Evolutionary conservation across 2,888 invertebrate species (phyloP).

Genomic region (Hoplodrina blanda): DNA sequence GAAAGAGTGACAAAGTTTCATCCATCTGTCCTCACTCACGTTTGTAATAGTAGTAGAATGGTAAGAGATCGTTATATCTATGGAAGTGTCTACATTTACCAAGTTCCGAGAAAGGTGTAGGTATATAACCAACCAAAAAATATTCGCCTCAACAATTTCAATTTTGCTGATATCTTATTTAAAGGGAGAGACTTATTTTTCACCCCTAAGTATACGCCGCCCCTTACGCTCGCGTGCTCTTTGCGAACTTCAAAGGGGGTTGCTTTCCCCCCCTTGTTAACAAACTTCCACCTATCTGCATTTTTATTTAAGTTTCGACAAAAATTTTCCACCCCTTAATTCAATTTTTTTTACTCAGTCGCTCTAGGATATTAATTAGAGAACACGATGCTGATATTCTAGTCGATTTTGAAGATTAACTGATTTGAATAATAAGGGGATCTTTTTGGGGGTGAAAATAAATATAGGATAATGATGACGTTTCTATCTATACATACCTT

Average conservation of each 20-base stretch:
- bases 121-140: slow-evolving; percentile 58
- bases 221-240: slow-evolving; percentile 68
- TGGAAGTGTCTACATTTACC: neutral
- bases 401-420: slow-evolving; percentile 49
- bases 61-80: no score
- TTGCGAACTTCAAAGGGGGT: slow-evolving; percentile 81
- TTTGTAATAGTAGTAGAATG: no score
- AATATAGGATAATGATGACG: slow-evolving; percentile 24
- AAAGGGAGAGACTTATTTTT: slow-evolving; percentile 84
- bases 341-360: slow-evolving; percentile 77
- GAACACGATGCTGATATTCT: slow-evolving; percentile 59
- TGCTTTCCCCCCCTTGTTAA: slow-evolving; percentile 77
- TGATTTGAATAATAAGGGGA: slow-evolving; percentile 42
- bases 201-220: slow-evolving; percentile 84
- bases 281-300: slow-evolving; percentile 80
- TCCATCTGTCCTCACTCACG: no score
- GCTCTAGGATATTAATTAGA: slow-evolving; percentile 74
- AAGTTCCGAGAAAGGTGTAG: slow-evolving; percentile 13
- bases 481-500: neutral
- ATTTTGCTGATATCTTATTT: slow-evolving; percentile 74
- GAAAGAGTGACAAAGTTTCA: no score
- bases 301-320: slow-evolving; percentile 88
- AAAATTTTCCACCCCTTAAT: slow-evolving; percentile 86
- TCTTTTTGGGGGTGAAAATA: slow-evolving; percentile 8
- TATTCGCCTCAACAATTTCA: slow-evolving; percentile 68